phyloP scores from a whole-genome alignment of 1,140 invertebrate genomes.

The Pseudomyrmex sp. region DNA sequence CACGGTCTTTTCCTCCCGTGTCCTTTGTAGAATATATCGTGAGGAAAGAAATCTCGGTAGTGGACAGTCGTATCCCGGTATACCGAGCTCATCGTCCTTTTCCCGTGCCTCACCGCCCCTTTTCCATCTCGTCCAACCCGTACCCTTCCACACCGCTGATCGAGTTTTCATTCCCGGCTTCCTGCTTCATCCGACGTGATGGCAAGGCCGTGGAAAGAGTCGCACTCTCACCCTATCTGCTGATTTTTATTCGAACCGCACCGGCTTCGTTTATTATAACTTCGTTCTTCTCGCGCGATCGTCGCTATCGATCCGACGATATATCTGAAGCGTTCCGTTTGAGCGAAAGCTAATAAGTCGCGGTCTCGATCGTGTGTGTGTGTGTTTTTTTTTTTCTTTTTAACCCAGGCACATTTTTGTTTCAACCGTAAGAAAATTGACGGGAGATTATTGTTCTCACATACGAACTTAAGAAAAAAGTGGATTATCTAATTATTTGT shows the following conservation, averaged over 20 bases:
- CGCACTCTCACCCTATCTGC: slow-evolving; percentile 38
- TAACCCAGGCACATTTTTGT: background rate
- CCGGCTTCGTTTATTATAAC: slow-evolving; percentile 73
- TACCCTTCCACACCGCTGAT: slow-evolving; percentile 68
- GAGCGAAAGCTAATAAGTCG: slow-evolving; percentile 17
- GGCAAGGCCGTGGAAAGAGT: slow-evolving; percentile 33
- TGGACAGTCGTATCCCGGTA: slow-evolving; percentile 60
- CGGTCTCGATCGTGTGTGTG: background rate
- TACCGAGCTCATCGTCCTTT: slow-evolving; percentile 20
- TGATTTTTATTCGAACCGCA: slow-evolving; percentile 77
- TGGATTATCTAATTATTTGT: too few relatives aligned
- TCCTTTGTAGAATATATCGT: slow-evolving; percentile 54
- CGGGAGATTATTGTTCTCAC: too few relatives aligned
- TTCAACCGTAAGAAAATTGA: too few relatives aligned
- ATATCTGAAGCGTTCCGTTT: slow-evolving; percentile 39
- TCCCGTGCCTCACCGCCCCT: background rate
- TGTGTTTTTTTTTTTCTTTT: background rate
- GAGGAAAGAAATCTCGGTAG: slow-evolving; percentile 69
- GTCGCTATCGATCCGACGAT: slow-evolving; percentile 43
- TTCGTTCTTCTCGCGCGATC: slow-evolving; percentile 65
- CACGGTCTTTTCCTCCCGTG: slow-evolving; percentile 58
- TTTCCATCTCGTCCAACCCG: slow-evolving; percentile 40
- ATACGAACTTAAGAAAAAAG: too few relatives aligned
- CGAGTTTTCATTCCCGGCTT: slow-evolving; percentile 74
- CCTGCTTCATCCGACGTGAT: slow-evolving; percentile 26